Conservation (phyloP, 2,113 vertebrate genomes). For the Furnarius figulus region DNA sequence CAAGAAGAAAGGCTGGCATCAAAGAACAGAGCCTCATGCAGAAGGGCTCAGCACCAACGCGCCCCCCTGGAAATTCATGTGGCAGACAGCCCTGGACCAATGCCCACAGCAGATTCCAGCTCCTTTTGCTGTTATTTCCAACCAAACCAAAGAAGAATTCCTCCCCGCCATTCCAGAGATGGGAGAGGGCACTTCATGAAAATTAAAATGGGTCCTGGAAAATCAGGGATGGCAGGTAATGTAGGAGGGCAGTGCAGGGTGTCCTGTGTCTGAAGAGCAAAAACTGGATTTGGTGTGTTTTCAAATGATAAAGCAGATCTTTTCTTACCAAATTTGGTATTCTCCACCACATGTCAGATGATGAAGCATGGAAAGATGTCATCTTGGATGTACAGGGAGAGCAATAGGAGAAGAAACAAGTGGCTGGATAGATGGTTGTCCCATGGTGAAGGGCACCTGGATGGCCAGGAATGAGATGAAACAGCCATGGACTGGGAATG, state of each 20-base stretch:
- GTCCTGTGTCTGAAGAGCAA: not conserved
- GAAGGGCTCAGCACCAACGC: not conserved
- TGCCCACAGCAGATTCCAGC: not conserved
- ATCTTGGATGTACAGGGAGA: not conserved
- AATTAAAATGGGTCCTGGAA: not conserved
- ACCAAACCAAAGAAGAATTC: not conserved
- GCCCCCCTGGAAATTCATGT: not conserved
- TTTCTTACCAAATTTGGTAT: not conserved
- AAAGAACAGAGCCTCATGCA: not conserved
- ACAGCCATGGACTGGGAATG: accelerated
- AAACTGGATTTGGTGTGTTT: not conserved
- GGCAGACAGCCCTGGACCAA: not conserved
- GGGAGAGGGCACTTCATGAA: not conserved
- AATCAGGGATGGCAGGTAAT: not conserved
- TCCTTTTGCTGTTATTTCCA: not conserved
- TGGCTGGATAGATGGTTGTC: not conserved
- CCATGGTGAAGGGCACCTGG: not conserved
- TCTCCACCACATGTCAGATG: not conserved
- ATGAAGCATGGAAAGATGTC: not conserved
- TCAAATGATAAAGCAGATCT: not conserved
- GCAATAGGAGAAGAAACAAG: not conserved
- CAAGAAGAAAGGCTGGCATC: not conserved
- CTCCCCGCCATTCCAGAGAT: accelerated
- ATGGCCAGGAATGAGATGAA: not conserved
- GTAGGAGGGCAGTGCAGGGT: not conserved